A percentile compares a stretch with the other conserved stretches of the same genome.
Conservation (phyloP, 2,888 invertebrate genomes). For the Agapostemon virescens region DNA sequence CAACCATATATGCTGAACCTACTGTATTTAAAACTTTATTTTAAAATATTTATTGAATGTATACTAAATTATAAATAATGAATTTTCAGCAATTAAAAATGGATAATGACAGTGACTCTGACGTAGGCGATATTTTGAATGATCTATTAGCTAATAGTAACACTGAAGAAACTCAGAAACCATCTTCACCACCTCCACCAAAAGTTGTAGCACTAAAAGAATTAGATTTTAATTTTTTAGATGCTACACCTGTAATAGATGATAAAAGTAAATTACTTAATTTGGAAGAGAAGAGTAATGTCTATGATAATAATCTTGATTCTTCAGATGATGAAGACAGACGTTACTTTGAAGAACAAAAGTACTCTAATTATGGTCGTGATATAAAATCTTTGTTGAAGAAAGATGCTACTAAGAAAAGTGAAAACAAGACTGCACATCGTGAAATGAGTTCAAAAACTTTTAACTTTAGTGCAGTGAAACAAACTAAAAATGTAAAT, state of each 20-base stretch:
- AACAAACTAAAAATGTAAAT: slow-evolving; percentile 25
- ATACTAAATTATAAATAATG: neutral
- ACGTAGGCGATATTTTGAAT: slow-evolving; percentile 57
- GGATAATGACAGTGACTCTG: slow-evolving; percentile 61
- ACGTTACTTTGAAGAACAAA: slow-evolving; percentile 87
- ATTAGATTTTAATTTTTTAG: slow-evolving; percentile 73
- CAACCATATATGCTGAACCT: neutral
- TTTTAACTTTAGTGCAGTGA: slow-evolving; percentile 46
- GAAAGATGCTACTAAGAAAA: slow-evolving; percentile 53
- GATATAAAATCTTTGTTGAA: slow-evolving; percentile 84
- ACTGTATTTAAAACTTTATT: neutral
- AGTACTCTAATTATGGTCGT: slow-evolving; percentile 87
- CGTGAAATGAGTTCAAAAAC: slow-evolving; percentile 38
- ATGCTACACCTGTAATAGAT: slow-evolving; percentile 48
- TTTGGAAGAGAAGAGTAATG: slow-evolving; percentile 68
- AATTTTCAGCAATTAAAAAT: slow-evolving; percentile 44
- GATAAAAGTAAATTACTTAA: slow-evolving; percentile 33
- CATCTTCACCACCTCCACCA: neutral
- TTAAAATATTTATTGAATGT: neutral
- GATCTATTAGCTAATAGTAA: slow-evolving; percentile 56
- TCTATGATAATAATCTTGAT: slow-evolving; percentile 85
- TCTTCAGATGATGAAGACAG: slow-evolving; percentile 92
- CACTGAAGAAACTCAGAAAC: slow-evolving; percentile 50
- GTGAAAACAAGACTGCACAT: slow-evolving; percentile 24
- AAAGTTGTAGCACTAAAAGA: slow-evolving; percentile 62